Evolutionary conservation across 2,888 invertebrate genomes (phyloP).

Genomic region (Mayetiola destructor): DNA sequence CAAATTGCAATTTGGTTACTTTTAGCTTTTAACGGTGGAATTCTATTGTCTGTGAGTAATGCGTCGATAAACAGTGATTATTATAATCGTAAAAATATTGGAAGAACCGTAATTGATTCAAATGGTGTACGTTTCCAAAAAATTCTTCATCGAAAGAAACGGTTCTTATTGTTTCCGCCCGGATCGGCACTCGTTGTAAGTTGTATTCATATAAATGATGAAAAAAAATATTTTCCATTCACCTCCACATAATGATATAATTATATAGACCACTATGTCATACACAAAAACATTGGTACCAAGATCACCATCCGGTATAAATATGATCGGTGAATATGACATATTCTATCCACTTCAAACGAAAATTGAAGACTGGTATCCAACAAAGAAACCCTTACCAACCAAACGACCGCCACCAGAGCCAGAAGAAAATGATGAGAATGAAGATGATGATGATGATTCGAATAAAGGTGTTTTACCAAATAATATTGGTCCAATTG

Average conservation of each 20-base stretch:
- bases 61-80: too few relatives aligned
- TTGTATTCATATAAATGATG: not conserved
- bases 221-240: not conserved
- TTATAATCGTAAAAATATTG: too few relatives aligned
- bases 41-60: too few relatives aligned
- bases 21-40: too few relatives aligned
- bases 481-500: not conserved
- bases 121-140: constrained; percentile 10
- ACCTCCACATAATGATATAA: not conserved
- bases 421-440: not conserved
- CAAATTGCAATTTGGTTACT: too few relatives aligned
- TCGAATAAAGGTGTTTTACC: not conserved
- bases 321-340: constrained; percentile 24
- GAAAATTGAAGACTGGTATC: constrained; percentile 5
- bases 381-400: not conserved
- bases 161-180: constrained; percentile 28
- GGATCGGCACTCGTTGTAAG: constrained; percentile 26
- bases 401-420: not conserved
- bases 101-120: not conserved
- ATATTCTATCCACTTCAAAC: constrained; percentile 22
- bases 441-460: not conserved
- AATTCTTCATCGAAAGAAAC: constrained; percentile 21
- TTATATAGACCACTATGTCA: constrained; percentile 20
- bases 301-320: constrained; percentile 25
- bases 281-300: constrained; percentile 25